Evolutionary conservation across 2,113 vertebrate genomes (phyloP).

Genomic region (Ranitomeya variabilis): DNA sequence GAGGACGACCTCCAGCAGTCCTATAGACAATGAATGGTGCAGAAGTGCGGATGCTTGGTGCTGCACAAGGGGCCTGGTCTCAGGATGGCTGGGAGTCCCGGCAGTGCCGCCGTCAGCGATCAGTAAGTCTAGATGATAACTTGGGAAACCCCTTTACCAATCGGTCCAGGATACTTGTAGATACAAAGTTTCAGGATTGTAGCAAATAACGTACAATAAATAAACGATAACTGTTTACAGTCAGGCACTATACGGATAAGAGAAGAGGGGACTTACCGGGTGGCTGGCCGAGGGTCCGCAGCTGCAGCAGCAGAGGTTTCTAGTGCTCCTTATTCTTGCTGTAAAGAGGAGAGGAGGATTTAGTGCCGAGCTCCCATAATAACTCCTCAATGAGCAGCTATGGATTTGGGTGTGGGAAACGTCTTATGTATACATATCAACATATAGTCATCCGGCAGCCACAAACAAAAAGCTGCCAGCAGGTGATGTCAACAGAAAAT

Average conservation of each 20-base stretch:
- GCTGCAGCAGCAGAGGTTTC: constrained; percentile 65
- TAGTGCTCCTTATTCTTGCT: constrained; percentile 70
- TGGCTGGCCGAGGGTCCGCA: constrained; percentile 64
- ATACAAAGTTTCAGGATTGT: too few species aligned
- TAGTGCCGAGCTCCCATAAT: constrained; percentile 61
- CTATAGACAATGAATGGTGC: too few species aligned
- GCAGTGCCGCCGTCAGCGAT: too few species aligned
- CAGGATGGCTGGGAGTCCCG: too few species aligned
- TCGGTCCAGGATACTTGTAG: too few species aligned
- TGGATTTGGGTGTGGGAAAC: constrained; percentile 57
- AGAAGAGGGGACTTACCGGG: constrained; percentile 62
- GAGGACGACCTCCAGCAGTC: too few species aligned
- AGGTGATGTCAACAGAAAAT: constrained; percentile 42
- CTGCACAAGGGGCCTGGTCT: too few species aligned
- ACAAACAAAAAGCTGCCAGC: constrained; percentile 60
- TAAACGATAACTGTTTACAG: too few species aligned
- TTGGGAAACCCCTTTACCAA: too few species aligned
- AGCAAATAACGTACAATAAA: too few species aligned
- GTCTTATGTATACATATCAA: constrained; percentile 62
- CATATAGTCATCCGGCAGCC: constrained; percentile 60
- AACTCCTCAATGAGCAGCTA: constrained; percentile 60
- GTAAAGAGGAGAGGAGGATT: constrained; percentile 68
- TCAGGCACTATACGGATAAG: neutral
- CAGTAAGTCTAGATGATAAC: too few species aligned
- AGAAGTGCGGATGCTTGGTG: too few species aligned